Evolutionary conservation across 2,888 invertebrate species (phyloP).

Genomic region (Sicus ferrugineus): DNA sequence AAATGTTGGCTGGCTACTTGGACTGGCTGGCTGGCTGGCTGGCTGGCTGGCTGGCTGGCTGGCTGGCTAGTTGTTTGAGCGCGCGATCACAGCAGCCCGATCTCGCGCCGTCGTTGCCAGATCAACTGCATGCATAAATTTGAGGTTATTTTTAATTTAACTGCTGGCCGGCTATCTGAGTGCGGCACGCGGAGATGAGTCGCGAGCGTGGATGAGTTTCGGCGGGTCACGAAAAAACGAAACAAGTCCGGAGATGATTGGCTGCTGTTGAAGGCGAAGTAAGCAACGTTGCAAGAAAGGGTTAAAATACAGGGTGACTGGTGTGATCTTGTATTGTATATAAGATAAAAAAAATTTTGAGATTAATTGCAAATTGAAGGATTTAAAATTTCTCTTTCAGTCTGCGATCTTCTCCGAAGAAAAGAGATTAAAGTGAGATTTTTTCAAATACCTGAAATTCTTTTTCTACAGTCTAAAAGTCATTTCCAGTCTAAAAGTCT

Average conservation of each 20-base stretch:
- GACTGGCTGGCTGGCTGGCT: no score
- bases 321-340: no score
- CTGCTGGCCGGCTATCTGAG: background rate
- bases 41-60: no score
- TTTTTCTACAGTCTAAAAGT: background rate
- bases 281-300: slow-evolving; percentile 3
- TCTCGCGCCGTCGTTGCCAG: slow-evolving; percentile 1
- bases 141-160: slow-evolving; percentile 25
- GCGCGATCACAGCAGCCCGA: slow-evolving; percentile 10
- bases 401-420: background rate
- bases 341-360: no score
- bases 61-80: no score
- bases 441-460: background rate
- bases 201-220: slow-evolving; percentile 17
- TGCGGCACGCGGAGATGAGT: background rate
- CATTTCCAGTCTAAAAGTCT: background rate
- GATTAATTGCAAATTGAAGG: no score
- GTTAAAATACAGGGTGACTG: background rate
- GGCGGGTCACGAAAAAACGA: slow-evolving; percentile 9
- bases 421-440: background rate
- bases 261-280: background rate
- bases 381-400: no score
- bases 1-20: slow-evolving; percentile 24
- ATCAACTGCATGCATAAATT: slow-evolving; percentile 23
- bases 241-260: slow-evolving; percentile 1